phyloP scores from a whole-genome alignment of 2,888 invertebrate species.

The Lordiphosa fenestrarum region DNA sequence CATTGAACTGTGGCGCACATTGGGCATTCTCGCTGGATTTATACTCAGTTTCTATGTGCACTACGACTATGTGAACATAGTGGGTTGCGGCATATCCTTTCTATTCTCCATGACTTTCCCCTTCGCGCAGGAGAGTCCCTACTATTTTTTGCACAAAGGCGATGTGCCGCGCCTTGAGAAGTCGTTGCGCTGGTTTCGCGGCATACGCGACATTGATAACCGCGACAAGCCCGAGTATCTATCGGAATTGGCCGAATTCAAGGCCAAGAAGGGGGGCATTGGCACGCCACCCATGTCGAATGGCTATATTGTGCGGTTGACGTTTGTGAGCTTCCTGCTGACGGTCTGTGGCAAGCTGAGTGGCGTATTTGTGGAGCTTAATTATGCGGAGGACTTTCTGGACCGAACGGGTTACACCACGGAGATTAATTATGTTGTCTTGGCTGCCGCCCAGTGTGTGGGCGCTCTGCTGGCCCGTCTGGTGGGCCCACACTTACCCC shows the following conservation, averaged over 20 bases:
- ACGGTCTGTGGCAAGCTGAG: slow-evolving; percentile 69
- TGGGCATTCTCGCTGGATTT: slow-evolving; percentile 72
- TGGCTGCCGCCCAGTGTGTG: slow-evolving; percentile 63
- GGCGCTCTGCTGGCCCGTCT: slow-evolving; percentile 60
- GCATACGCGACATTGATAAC: slow-evolving; percentile 73
- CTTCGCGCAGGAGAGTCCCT: slow-evolving; percentile 77
- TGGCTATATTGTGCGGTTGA: slow-evolving; percentile 52
- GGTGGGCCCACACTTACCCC: slow-evolving; percentile 54
- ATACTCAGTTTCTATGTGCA: slow-evolving; percentile 57
- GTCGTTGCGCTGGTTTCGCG: slow-evolving; percentile 77
- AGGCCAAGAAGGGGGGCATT: slow-evolving; percentile 34
- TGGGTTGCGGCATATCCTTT: slow-evolving; percentile 65
- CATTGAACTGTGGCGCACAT: slow-evolving; percentile 64
- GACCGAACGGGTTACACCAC: slow-evolving; percentile 42
- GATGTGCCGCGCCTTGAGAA: slow-evolving; percentile 69
- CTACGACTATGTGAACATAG: slow-evolving; percentile 58
- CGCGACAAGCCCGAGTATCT: slow-evolving; percentile 66
- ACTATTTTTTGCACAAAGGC: slow-evolving; percentile 61
- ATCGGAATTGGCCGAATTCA: slow-evolving; percentile 63
- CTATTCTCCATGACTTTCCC: slow-evolving; percentile 71
- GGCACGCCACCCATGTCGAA: slow-evolving; percentile 30
- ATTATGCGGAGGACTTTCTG: slow-evolving; percentile 62
- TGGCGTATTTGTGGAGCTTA: slow-evolving; percentile 73
- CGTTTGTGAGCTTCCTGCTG: slow-evolving; percentile 62
- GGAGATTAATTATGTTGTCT: slow-evolving; percentile 55